Evolutionary conservation across 2,113 vertebrate genomes (phyloP).

Genomic region (Thalassoma bifasciatum): DNA sequence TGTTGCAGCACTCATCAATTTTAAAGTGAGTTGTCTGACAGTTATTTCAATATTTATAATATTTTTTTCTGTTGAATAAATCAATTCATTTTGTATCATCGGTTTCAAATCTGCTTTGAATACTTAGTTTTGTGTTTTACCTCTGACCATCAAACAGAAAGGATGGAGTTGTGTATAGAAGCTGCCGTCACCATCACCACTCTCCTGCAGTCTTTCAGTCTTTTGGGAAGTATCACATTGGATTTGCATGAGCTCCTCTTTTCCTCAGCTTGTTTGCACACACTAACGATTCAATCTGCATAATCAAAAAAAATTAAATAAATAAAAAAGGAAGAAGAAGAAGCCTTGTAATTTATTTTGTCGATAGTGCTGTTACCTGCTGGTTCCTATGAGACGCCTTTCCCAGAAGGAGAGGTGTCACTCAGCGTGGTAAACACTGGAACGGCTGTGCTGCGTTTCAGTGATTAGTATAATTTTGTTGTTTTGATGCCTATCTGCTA

Average conservation of each 20-base stretch:
- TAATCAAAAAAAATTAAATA: constrained; percentile 40
- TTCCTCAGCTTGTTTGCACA: constrained; percentile 34
- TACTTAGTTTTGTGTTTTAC: constrained; percentile 1
- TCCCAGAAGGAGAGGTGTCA: constrained; percentile 35
- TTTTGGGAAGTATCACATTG: constrained; percentile 29
- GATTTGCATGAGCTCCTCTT: constrained; percentile 49
- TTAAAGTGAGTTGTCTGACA: constrained; percentile 50
- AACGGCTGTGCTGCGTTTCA: background rate
- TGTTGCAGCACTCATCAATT: constrained; percentile 27
- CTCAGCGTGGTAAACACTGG: constrained; percentile 31
- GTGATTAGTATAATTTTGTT: constrained; percentile 13
- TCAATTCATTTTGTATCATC: constrained; percentile 19
- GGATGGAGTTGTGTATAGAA: background rate
- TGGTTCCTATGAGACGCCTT: constrained; percentile 16
- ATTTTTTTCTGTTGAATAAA: constrained; percentile 6
- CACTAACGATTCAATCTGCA: constrained; percentile 54
- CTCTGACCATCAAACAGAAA: constrained; percentile 10
- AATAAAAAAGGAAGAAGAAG: constrained; percentile 13
- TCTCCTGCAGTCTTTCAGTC: constrained; percentile 20
- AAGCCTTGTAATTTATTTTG: constrained; percentile 1
- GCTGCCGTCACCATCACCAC: background rate
- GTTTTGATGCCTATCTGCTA: constrained; percentile 3
- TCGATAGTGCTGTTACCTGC: constrained; percentile 33
- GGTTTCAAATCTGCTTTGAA: constrained; percentile 35
- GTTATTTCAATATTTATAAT: constrained; percentile 27